These are phyloP conservation scores for Lasioglossum baleicum DNA, from an alignment of 1,140 invertebrate species.

Conservation along the genomic window DNA sequence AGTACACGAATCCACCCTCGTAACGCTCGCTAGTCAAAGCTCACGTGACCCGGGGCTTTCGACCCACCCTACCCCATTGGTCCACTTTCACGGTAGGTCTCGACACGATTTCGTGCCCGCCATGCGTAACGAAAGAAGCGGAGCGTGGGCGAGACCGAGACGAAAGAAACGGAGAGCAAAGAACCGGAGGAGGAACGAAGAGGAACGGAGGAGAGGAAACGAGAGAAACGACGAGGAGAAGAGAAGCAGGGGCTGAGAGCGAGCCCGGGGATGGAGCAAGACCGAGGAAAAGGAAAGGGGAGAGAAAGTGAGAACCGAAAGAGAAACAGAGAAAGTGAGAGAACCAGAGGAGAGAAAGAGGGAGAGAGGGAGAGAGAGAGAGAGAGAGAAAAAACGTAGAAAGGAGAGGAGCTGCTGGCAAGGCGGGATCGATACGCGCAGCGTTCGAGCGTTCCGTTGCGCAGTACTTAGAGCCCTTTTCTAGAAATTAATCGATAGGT, in stretches of 20 bases:
- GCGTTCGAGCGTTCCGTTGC: slow-evolving; percentile 51
- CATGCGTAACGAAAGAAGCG: slow-evolving; percentile 57
- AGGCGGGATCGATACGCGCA: slow-evolving; percentile 59
- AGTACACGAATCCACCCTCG: slow-evolving; percentile 56
- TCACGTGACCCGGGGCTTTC: slow-evolving; percentile 56
- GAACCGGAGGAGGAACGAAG: neutral
- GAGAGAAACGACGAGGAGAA: slow-evolving; percentile 1
- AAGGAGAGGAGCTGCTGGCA: slow-evolving; percentile 31
- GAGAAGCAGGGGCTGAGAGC: neutral
- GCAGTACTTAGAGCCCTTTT: slow-evolving; percentile 49
- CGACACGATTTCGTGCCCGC: slow-evolving; percentile 58
- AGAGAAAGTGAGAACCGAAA: neutral
- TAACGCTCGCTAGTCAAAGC: slow-evolving; percentile 66
- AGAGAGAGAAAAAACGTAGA: no score
- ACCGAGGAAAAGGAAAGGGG: slow-evolving; percentile 3
- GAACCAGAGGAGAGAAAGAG: no score
- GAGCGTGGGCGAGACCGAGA: slow-evolving; percentile 4
- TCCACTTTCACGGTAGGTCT: slow-evolving; percentile 60
- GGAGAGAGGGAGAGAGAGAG: slow-evolving; percentile 4
- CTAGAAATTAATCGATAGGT: slow-evolving; percentile 50
- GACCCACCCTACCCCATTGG: slow-evolving; percentile 55
- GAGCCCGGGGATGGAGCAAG: neutral
- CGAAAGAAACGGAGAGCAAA: neutral
- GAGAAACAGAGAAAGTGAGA: slow-evolving; percentile 33
- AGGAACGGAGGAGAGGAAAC: slow-evolving; percentile 18